Conservation (phyloP, 2,797 vertebrate genomes). For the Myiotriccus ornatus region DNA sequence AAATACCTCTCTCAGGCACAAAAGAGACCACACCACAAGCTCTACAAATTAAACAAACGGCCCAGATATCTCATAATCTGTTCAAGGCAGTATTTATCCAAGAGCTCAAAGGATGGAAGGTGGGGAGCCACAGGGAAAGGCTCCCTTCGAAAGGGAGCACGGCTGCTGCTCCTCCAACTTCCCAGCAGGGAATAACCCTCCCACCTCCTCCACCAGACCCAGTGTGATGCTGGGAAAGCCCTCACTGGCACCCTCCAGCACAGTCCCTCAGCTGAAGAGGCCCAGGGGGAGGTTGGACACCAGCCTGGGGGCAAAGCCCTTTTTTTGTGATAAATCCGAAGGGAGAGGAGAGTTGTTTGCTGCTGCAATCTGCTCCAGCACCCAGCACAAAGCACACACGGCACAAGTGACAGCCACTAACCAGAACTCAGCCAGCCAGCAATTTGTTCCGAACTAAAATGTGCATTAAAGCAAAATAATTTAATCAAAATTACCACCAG, state of each 20-base stretch:
- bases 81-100: background rate
- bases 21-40: background rate
- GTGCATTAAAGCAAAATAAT: background rate
- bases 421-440: background rate
- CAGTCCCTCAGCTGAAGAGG: background rate
- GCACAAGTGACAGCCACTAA: background rate
- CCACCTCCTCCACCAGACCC: background rate
- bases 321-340: background rate
- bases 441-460: background rate
- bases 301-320: background rate
- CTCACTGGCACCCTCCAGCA: accelerated
- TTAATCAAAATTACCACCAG: background rate
- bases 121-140: background rate
- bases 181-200: background rate
- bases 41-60: background rate
- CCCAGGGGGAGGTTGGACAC: background rate
- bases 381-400: background rate
- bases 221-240: accelerated
- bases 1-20: background rate
- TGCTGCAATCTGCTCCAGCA: background rate
- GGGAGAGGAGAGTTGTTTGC: background rate
- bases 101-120: background rate
- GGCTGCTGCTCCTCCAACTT: background rate
- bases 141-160: background rate
- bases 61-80: background rate